Evolutionary conservation across 2,888 invertebrate species (phyloP).

Genomic region (Pyrocoelia pectoralis): DNA sequence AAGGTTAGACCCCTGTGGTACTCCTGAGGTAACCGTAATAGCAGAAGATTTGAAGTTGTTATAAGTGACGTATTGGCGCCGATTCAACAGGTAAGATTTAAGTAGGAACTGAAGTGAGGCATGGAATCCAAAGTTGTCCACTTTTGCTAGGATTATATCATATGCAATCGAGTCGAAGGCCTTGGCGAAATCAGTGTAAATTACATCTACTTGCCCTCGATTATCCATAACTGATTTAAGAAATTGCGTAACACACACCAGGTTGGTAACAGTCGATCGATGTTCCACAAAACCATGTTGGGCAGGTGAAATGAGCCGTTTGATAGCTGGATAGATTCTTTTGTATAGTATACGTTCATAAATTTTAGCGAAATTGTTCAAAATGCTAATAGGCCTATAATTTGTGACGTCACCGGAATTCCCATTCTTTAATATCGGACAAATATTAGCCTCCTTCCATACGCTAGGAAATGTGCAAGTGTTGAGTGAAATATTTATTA

Average conservation of each 20-base stretch:
- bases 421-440: background rate
- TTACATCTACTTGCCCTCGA: background rate
- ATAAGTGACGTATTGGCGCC: constrained; percentile 2
- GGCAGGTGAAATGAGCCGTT: background rate
- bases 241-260: background rate
- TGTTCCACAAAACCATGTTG: constrained; percentile 10
- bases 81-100: background rate
- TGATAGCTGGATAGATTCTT: background rate
- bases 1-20: constrained; percentile 9
- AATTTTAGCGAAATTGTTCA: constrained; percentile 1
- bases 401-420: background rate
- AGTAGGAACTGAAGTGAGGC: background rate
- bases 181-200: background rate
- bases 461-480: background rate
- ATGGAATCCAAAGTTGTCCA: background rate
- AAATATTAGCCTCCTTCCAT: background rate
- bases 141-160: background rate
- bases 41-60: background rate
- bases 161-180: constrained; percentile 3
- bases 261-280: background rate
- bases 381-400: background rate
- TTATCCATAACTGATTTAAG: background rate
- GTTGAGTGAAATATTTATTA: background rate
- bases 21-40: background rate
- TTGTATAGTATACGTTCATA: background rate